These are phyloP conservation scores for Drosophila arizonae DNA, from an alignment of 1,140 invertebrate species.

Conservation along the genomic window DNA sequence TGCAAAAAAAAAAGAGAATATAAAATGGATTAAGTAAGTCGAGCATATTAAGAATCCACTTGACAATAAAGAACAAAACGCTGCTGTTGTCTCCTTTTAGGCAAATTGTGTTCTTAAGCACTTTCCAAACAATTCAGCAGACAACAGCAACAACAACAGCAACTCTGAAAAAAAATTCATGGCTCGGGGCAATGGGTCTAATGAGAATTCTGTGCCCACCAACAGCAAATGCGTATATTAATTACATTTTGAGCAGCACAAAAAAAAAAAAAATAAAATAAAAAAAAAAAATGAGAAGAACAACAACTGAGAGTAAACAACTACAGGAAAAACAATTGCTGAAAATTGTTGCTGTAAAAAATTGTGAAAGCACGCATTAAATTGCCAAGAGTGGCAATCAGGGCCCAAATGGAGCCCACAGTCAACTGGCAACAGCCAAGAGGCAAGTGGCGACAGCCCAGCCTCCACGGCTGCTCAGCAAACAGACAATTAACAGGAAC, in stretches of 20 bases:
- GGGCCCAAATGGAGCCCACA: conserved; percentile 10
- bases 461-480: conserved; percentile 10
- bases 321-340: conserved; percentile 19
- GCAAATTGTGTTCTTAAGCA: conserved; percentile 47
- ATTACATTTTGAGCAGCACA: conserved; percentile 45
- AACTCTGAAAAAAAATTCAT: conserved; percentile 9
- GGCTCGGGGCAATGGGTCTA: conserved; percentile 12
- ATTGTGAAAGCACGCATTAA: conserved; percentile 38
- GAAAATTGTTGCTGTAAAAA: conserved; percentile 52
- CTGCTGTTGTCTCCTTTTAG: conserved; percentile 20
- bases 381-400: conserved; percentile 61
- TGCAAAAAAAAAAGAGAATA: background rate
- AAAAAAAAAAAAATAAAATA: conserved; percentile 27
- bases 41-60: background rate
- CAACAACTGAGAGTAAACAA: conserved; percentile 55
- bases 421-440: background rate
- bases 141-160: background rate
- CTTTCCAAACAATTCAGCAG: conserved; percentile 32
- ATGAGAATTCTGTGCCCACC: conserved; percentile 28
- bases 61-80: background rate
- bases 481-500: conserved; percentile 6
- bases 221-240: conserved; percentile 38
- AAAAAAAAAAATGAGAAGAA: background rate
- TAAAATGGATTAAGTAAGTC: conserved; percentile 3
- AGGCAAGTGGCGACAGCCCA: conserved; percentile 7